Evolutionary conservation across 2,113 vertebrate species (phyloP).

Genomic region (Grantiella picta): DNA sequence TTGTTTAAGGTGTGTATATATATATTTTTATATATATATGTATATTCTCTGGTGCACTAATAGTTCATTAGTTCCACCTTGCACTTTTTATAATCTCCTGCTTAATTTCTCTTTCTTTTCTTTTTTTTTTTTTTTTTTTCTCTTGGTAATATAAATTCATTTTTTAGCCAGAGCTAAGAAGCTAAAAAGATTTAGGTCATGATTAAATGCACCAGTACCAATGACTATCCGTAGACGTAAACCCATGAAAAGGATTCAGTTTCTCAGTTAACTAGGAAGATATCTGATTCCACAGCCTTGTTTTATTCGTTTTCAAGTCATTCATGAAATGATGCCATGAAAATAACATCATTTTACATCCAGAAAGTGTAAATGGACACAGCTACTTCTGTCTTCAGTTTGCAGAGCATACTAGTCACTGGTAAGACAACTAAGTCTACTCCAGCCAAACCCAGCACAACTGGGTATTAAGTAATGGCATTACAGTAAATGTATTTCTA

Average conservation of each 20-base stretch:
- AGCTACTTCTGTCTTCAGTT: background rate
- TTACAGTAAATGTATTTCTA: background rate
- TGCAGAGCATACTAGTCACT: background rate
- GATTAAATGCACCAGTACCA: background rate
- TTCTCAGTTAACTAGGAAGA: background rate
- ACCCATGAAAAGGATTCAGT: background rate
- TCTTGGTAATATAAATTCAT: constrained; percentile 4
- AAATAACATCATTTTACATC: background rate
- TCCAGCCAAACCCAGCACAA: background rate
- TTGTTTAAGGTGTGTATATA: background rate
- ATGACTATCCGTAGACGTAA: background rate
- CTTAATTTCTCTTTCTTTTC: background rate
- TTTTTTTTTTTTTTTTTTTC: background rate
- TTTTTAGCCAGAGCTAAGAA: constrained; percentile 16
- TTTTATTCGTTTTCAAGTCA: background rate
- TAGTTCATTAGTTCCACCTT: background rate
- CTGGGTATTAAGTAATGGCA: background rate
- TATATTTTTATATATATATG: too few species aligned
- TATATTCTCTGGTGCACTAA: background rate
- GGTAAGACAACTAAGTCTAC: background rate
- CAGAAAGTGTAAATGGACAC: background rate
- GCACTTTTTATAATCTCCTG: background rate
- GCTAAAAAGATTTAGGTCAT: constrained; percentile 42
- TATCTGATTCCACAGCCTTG: background rate
- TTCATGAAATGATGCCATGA: too few species aligned